Base-by-base conservation (phyloP, 2,113 vertebrate genomes). In the Eublepharis macularius region DNA sequence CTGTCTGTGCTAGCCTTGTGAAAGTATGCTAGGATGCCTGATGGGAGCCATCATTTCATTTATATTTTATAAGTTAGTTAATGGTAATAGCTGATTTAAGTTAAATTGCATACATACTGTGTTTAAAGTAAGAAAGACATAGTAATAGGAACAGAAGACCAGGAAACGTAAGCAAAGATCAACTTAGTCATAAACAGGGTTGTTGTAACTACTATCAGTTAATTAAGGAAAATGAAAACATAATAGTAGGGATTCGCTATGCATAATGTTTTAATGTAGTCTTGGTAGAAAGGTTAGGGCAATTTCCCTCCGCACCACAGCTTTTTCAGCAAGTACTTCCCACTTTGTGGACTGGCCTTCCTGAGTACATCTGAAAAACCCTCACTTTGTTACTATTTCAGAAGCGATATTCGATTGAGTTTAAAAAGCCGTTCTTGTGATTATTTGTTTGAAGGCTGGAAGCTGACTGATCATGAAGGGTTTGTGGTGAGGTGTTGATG, bases 71-170 rank as follows among this genome's bases (percentile, higher is more conserved):
- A 32, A 69, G 34, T 36, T 69, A 69, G 36, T 69, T n/a, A 69
- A 69, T 69, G 68, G n/a, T 16, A 36, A 69, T 36, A 16, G n/a
- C 36, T 69, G 14, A 17, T 36, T 69, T 34, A 69, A 36, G 68
- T 36, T 69, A n/a, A 36, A 69, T 34, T 13, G 12, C 41, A 21
- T 41, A 26, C 9, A 2, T 5, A 47, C 72, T 29, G 41, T 95
- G 94, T 92, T 94, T 94, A 96, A 96, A 94, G 94, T 94, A 96
- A 96, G 95, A 94, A 96, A 97, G 97, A 96, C 95, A 95, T 96
- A 97, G 96, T 96, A 96, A 96, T 96, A 96, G 96, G 96, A 97
- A 97, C 86, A 91, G 83, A 76, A 94, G 94, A 96, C 94, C 96
- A 95, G 96, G 95, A 96, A 96, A 94, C 92, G 95, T 93, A 95